Conservation (phyloP, 1,140 invertebrate genomes). For the Hesperophylax magnus region DNA sequence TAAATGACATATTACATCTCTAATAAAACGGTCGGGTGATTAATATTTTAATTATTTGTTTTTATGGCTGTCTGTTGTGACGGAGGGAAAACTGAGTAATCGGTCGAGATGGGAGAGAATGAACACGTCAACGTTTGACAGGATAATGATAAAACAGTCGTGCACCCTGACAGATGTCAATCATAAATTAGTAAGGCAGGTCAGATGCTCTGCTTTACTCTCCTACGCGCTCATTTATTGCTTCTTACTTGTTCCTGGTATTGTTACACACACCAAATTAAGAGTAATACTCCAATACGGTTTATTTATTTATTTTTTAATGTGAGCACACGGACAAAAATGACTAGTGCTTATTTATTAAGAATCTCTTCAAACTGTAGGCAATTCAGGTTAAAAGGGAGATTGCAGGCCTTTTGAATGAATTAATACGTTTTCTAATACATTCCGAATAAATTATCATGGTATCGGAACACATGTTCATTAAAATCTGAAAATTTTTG, state of each 20-base stretch:
- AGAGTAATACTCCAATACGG: too few species aligned
- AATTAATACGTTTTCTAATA: too few species aligned
- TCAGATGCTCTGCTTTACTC: not conserved
- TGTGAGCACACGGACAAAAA: too few species aligned
- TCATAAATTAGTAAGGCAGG: slow-evolving; percentile 50
- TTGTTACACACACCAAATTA: too few species aligned
- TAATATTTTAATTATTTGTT: slow-evolving; percentile 36
- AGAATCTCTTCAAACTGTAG: too few species aligned
- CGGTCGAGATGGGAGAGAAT: slow-evolving; percentile 40
- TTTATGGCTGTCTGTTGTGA: slow-evolving; percentile 24
- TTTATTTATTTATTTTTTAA: too few species aligned
- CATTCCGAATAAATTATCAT: too few species aligned
- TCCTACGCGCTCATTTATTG: not conserved
- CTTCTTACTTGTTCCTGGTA: not conserved
- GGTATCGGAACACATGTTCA: too few species aligned
- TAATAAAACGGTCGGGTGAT: slow-evolving; percentile 35
- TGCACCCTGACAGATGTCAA: slow-evolving; percentile 44
- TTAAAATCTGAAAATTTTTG: too few species aligned
- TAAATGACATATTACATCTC: slow-evolving; percentile 33
- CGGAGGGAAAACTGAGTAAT: slow-evolving; percentile 32
- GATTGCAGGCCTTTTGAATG: too few species aligned
- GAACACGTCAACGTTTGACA: slow-evolving; percentile 53
- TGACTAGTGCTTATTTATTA: too few species aligned
- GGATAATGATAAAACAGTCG: slow-evolving; percentile 44
- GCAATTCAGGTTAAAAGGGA: too few species aligned